Base-by-base conservation (phyloP, 2,888 invertebrate genomes). In the Rotaria macrura region DNA sequence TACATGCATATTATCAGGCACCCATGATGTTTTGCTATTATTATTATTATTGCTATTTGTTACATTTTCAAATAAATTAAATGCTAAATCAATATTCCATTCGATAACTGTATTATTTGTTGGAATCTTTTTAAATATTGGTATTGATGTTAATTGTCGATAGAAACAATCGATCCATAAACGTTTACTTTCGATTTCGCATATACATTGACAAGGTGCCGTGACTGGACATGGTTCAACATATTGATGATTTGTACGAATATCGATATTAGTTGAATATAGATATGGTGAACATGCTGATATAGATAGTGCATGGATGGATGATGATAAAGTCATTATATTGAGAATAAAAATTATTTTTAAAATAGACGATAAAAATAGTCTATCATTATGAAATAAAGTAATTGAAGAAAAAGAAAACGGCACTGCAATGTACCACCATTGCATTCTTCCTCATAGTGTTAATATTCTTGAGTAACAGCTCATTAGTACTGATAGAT, bases 381-480 rank as follows among this genome's bases (percentile, higher is more conserved):
- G 20, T 20, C 38, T 65, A 34, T 65, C 3, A 65, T 65, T 65
- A 65, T 34, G 65, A 65, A 65, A 65, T 65, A 34, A 65, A 65
- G 17, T 34, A 34, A 14, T 5, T 17, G 38, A 20, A 34, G 14
- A 65, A 49, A 49, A 10, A 17, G 65, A 65, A 38, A 65, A 65
- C 34, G 65, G 65, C 65, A 65, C 65, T 65, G 43, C 43, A 17
- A 79, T n/a, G 43, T n/a, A n/a, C n/a, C 79, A 79, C 79, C 79
- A 79, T 79, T 40, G 79, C 79, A 79, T 79, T 79, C 79, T 79
- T 79, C 79, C 79, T 79, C 79, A 79, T 79, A 79, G 65, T 65
- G 34, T 65, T 10, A 34, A 65, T 65, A 65, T 65, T 65, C 17
- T 65, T 65, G 20, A 65, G 38, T 34, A 34, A 34, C 20, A 34